A percentile compares a stretch with the other conserved stretches of the same genome.
phyloP scores from a whole-genome alignment of 1,140 invertebrate genomes.

The Steinernema feltiae region DNA sequence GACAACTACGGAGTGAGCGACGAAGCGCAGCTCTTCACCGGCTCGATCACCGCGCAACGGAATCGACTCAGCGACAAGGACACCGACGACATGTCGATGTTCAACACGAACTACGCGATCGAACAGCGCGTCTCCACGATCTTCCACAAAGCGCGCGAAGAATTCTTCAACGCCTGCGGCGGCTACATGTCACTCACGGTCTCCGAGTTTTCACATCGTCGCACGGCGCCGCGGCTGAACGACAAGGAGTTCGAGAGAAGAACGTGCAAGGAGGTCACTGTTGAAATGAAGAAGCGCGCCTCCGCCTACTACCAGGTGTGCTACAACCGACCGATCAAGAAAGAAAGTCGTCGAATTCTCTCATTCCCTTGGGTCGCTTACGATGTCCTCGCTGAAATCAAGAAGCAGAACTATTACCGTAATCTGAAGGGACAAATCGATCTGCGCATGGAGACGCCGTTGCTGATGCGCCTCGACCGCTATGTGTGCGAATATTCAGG shows the following conservation, averaged over 20 bases:
- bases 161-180: slow-evolving; percentile 29
- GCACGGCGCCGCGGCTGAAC: background rate
- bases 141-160: slow-evolving; percentile 16
- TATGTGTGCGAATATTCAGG: background rate
- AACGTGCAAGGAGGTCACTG: background rate
- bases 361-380: slow-evolving; percentile 26
- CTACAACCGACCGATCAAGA: slow-evolving; percentile 13
- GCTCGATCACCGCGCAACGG: slow-evolving; percentile 26
- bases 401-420: slow-evolving; percentile 19
- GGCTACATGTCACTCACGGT: slow-evolving; percentile 4
- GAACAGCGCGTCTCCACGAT: slow-evolving; percentile 25
- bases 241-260: background rate
- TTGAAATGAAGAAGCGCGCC: slow-evolving; percentile 24
- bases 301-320: slow-evolving; percentile 30
- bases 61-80: slow-evolving; percentile 38
- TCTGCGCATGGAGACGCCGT: background rate
- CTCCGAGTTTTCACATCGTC: background rate
- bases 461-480: background rate
- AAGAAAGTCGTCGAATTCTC: slow-evolving; percentile 8
- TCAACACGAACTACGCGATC: slow-evolving; percentile 38
- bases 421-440: background rate
- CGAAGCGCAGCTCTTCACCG: slow-evolving; percentile 25
- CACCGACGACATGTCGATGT: slow-evolving; percentile 36
- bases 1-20: slow-evolving; percentile 25
- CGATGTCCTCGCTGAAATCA: slow-evolving; percentile 22